Percentiles rank a stretch among this genome's conserved stretches.
Conservation (phyloP, 1,140 invertebrate species). For the Grapholita molesta region DNA sequence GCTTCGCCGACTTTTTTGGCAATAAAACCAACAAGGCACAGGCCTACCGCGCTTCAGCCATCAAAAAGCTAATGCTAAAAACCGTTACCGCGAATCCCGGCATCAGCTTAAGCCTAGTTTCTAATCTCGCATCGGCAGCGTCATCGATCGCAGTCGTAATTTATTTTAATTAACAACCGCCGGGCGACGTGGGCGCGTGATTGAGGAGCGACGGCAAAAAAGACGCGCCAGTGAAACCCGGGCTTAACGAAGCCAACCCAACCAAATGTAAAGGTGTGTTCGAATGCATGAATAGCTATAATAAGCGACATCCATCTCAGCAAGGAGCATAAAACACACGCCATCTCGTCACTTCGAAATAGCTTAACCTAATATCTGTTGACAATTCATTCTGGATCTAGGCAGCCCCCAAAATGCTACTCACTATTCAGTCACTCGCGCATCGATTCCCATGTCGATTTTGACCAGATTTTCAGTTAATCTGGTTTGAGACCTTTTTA, state of each 20-base stretch:
- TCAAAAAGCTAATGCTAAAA: neutral
- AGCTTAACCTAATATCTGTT: too few relatives aligned
- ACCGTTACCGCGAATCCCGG: neutral
- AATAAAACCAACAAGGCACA: neutral
- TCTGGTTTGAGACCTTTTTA: too few relatives aligned
- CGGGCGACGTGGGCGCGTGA: slow-evolving; percentile 29
- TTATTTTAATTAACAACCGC: slow-evolving; percentile 49
- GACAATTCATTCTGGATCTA: too few relatives aligned
- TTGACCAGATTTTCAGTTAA: too few relatives aligned
- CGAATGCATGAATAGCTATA: neutral
- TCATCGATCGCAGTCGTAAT: slow-evolving; percentile 29
- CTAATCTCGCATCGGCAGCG: neutral
- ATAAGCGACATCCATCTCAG: neutral
- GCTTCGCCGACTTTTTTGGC: neutral
- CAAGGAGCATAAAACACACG: too few relatives aligned
- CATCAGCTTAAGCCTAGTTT: neutral
- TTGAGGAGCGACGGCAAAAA: slow-evolving; percentile 23
- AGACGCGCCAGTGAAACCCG: neutral
- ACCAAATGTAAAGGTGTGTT: neutral
- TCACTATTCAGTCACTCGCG: too few relatives aligned
- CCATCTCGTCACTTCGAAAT: too few relatives aligned
- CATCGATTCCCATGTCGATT: too few relatives aligned
- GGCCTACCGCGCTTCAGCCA: neutral
- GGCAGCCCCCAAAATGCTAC: too few relatives aligned
- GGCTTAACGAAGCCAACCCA: neutral